Conservation (phyloP, 2,113 vertebrate genomes). For the Galeopterus variegatus region DNA sequence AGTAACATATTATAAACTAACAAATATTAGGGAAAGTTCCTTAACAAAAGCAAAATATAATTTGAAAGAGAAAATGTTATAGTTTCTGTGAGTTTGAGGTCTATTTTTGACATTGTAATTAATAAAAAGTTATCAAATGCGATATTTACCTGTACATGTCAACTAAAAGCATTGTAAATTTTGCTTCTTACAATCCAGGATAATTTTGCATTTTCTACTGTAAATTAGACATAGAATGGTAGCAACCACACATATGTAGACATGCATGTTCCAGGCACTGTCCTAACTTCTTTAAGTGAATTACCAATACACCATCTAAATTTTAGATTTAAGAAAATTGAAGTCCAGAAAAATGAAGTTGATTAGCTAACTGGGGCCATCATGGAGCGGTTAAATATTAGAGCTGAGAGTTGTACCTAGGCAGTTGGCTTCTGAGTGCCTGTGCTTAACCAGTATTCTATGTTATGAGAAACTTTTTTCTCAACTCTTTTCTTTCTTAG, state of each 20-base stretch:
- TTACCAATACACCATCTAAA: neutral
- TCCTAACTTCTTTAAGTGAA: neutral
- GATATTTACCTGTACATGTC: neutral
- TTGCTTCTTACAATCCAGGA: neutral
- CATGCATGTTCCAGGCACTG: neutral
- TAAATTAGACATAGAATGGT: conserved; percentile 41
- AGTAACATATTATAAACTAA: neutral
- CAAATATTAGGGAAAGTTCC: neutral
- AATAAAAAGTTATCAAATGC: neutral
- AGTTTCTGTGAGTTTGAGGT: neutral
- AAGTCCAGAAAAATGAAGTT: neutral
- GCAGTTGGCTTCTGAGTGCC: neutral
- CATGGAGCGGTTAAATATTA: neutral
- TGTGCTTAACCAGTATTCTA: neutral
- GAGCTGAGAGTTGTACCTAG: neutral
- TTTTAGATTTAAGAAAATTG: neutral
- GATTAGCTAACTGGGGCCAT: neutral
- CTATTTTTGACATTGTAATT: conserved; percentile 14
- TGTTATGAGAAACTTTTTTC: conserved; percentile 58
- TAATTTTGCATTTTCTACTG: conserved; percentile 55
- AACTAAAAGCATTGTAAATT: neutral
- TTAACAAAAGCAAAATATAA: neutral
- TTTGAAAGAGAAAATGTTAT: neutral
- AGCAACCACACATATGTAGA: neutral
- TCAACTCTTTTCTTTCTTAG: conserved; percentile 45